Evolutionary conservation across 2,113 vertebrate species (phyloP).

Genomic region (Muntiacus muntjak): DNA sequence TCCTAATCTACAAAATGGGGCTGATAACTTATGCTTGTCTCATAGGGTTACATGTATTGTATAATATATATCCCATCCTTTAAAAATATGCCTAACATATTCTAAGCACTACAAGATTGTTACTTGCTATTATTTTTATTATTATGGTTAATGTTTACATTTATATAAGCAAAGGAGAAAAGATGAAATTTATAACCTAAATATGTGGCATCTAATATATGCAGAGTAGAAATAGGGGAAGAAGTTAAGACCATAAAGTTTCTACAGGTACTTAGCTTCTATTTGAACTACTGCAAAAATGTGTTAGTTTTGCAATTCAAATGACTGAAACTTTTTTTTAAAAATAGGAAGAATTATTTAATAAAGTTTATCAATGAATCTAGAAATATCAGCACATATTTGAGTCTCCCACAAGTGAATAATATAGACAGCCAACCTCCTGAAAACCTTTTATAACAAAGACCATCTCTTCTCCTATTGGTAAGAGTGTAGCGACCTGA

Average conservation of each 20-base stretch:
- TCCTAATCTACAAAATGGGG: not conserved
- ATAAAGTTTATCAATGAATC: not conserved
- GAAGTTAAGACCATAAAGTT: not conserved
- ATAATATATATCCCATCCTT: not conserved
- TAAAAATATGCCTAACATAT: not conserved
- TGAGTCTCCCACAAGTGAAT: not conserved
- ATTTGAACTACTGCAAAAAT: not conserved
- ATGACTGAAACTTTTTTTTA: not conserved
- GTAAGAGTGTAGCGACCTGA: not conserved
- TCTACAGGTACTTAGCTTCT: not conserved
- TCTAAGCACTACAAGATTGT: not conserved
- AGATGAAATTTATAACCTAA: not conserved
- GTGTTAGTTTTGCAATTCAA: not conserved
- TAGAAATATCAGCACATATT: not conserved
- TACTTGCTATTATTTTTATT: not conserved
- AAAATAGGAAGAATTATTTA: not conserved
- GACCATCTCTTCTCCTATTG: not conserved
- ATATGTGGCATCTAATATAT: not conserved
- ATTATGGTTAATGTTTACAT: not conserved
- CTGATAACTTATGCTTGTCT: not conserved
- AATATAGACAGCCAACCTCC: not conserved
- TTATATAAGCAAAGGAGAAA: slow-evolving; percentile 25
- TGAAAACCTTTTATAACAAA: not conserved
- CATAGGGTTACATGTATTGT: not conserved
- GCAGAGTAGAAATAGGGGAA: not conserved